A percentile compares a stretch with the other conserved stretches of the same genome.
Conservation (phyloP, 2,888 invertebrate species). For the Eulithis testata region DNA sequence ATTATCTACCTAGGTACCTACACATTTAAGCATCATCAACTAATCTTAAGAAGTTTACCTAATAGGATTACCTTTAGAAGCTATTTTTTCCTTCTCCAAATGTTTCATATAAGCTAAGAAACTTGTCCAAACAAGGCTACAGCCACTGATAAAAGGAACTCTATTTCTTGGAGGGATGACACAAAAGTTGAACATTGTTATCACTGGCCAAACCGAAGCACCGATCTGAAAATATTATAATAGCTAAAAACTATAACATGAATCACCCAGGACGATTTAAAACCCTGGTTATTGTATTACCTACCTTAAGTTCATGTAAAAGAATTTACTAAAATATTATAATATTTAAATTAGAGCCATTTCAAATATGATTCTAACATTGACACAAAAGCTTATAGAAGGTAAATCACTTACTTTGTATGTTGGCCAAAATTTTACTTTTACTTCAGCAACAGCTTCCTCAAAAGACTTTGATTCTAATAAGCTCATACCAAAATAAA, state of each 20-base stretch:
- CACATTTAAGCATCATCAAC: conserved; percentile 6
- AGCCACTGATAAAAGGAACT: conserved; percentile 90
- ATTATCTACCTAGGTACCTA: not conserved
- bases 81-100: conserved; percentile 67
- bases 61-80: conserved; percentile 48
- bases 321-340: no score
- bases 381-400: no score
- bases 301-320: no score
- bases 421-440: conserved; percentile 89
- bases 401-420: conserved; percentile 83
- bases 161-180: conserved; percentile 89
- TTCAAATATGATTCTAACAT: no score
- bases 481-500: conserved; percentile 91
- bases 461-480: conserved; percentile 87
- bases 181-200: conserved; percentile 90
- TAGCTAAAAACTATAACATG: no score
- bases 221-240: conserved; percentile 84
- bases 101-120: conserved; percentile 93
- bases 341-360: no score
- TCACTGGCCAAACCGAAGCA: conserved; percentile 88
- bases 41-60: conserved; percentile 49
- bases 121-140: conserved; percentile 91
- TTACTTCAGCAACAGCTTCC: conserved; percentile 88
- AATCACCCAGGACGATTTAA: no score
- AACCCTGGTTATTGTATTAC: no score